phyloP scores from a whole-genome alignment of 2,113 vertebrate genomes.

The Chrysemys picta region DNA sequence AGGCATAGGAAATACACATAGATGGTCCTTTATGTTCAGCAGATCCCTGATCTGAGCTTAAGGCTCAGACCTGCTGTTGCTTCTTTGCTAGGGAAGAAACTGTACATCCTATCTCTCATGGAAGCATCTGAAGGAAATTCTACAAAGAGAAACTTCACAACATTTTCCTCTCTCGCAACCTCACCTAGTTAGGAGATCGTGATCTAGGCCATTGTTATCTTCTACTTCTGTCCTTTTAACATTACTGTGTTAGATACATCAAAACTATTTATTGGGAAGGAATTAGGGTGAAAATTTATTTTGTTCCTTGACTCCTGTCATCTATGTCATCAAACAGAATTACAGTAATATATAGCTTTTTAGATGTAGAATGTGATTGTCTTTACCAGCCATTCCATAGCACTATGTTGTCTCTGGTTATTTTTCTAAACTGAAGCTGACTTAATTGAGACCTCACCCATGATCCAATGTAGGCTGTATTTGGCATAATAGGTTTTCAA shows the following conservation, averaged over 20 bases:
- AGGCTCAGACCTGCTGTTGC: neutral
- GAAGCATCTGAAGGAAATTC: neutral
- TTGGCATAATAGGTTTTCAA: slow-evolving; percentile 17
- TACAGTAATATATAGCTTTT: slow-evolving; percentile 17
- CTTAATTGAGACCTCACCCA: neutral
- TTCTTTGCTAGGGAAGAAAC: neutral
- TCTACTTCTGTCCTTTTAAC: neutral
- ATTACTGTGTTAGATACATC: neutral
- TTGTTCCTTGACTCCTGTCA: slow-evolving; percentile 36
- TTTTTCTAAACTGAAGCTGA: neutral
- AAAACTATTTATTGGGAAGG: neutral
- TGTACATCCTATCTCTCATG: neutral
- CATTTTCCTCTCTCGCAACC: neutral
- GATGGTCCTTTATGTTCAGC: neutral
- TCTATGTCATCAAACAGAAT: neutral
- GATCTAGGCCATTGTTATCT: neutral
- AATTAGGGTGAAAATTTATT: neutral
- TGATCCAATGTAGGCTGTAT: neutral
- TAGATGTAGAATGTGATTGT: neutral
- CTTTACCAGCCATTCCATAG: neutral
- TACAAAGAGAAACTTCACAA: neutral
- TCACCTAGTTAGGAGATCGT: neutral
- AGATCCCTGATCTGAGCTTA: neutral
- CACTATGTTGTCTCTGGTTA: neutral
- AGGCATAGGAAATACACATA: neutral